These are phyloP conservation scores for Bombus fervidus DNA, from an alignment of 1,140 invertebrate species.

Conservation along the genomic window DNA sequence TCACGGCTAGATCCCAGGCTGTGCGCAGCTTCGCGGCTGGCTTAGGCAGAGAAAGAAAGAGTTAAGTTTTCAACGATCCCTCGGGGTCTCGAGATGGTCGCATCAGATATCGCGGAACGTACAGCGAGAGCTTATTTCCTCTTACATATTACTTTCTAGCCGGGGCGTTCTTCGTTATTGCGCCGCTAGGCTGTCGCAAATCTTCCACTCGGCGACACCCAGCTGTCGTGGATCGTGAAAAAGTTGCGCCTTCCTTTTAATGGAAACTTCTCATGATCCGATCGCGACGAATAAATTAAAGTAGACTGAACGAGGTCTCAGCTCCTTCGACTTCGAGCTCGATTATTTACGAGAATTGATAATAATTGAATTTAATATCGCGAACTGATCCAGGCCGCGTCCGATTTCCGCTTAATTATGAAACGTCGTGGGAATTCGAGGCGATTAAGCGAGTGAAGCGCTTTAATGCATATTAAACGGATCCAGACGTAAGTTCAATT, in stretches of 20 bases:
- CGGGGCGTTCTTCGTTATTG: constrained; percentile 50
- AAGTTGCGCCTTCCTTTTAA: constrained; percentile 22
- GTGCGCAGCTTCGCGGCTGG: constrained; percentile 50
- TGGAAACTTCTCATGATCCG: constrained; percentile 31
- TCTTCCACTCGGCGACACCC: constrained; percentile 21
- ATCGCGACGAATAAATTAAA: constrained; percentile 35
- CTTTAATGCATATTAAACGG: constrained; percentile 68
- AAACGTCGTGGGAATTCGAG: constrained; percentile 54
- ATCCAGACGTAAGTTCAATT: constrained; percentile 57
- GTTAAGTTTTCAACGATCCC: constrained; percentile 74
- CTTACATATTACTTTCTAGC: constrained; percentile 68
- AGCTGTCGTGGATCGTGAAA: constrained; percentile 8
- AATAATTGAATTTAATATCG: constrained; percentile 64
- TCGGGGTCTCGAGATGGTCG: constrained; percentile 56
- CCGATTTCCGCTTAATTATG: constrained; percentile 54
- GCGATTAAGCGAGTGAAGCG: constrained; percentile 55
- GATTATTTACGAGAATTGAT: constrained; percentile 47
- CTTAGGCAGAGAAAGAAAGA: constrained; percentile 60
- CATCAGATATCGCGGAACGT: constrained; percentile 75
- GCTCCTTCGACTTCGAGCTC: not conserved
- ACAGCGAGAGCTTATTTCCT: constrained; percentile 73
- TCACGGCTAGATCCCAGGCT: constrained; percentile 47
- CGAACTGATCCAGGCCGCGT: constrained; percentile 37
- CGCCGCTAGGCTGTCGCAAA: constrained; percentile 31
- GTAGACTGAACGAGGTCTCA: not conserved